A percentile compares a stretch with the other conserved stretches of the same genome.
Evolutionary conservation across 2,113 vertebrate species (phyloP).

Genomic region (Aplodontia rufa): DNA sequence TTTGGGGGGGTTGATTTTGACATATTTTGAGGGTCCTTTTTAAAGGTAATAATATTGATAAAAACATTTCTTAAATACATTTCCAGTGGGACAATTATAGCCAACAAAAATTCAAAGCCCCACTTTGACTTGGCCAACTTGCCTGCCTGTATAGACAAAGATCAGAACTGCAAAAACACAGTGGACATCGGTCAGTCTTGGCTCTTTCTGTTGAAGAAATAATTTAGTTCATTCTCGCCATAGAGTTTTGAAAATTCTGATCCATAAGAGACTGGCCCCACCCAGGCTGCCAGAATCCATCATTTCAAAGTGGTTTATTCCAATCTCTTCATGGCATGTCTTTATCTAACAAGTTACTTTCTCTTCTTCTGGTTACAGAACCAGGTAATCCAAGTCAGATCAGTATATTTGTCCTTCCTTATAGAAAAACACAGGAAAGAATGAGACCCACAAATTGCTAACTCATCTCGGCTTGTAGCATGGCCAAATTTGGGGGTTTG

Average conservation of each 20-base stretch:
- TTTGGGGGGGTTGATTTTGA: conserved; percentile 4
- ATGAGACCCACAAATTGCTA: neutral
- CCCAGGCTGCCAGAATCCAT: neutral
- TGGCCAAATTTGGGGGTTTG: neutral
- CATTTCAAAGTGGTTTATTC: neutral
- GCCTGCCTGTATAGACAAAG: neutral
- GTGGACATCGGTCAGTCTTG: fast-evolving
- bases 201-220: neutral
- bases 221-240: neutral
- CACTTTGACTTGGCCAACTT: neutral
- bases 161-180: neutral
- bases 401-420: neutral
- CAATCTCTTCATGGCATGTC: neutral
- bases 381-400: neutral
- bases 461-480: neutral
- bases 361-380: neutral
- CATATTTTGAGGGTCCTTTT: neutral
- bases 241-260: neutral
- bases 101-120: neutral
- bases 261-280: neutral
- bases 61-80: conserved; percentile 20
- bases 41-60: neutral
- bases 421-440: neutral
- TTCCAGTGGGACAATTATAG: neutral
- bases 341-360: neutral